Evolutionary conservation across 2,797 vertebrate species (phyloP), one percentile per base, ranked within the genome.

Genomic region (Etheostoma perlongum): DNA sequence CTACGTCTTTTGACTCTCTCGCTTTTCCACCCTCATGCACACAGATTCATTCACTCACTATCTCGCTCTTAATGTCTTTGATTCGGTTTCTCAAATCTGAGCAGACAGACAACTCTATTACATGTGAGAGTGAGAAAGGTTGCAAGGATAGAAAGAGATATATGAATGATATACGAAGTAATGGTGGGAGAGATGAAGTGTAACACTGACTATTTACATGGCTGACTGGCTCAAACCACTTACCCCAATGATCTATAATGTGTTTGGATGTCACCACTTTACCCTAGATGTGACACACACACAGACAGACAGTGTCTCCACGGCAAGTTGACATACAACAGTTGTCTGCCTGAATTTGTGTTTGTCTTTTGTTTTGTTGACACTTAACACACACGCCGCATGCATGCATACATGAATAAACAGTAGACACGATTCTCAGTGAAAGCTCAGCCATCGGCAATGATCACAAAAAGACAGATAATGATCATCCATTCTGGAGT

Each of bases 221-320:
- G 81, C 55, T 86, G 77, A 64, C 75, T 81, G 73, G 48, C 69
- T 86, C 53, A 63, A 65, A 72, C 73, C 55, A 78, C 79, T 87
- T 84, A 81, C 53, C 61, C 62, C 77, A 67, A 36, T 88, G 84
- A 91, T 88, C 74, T 85, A 85, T 75, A 79, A 76, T 68, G 58
- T 68, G 53, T 70, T 82, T 69, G 30, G 62, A 55, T 87, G 42
- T 67, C 18, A 61, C 19, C 42, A 59, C 40, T 36, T 61, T 47
- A 33, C 74, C 18, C 69, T 48, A 5, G 30, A 81, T 70, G 40
- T 67, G 54, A 80, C n/a, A n/a, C n/a, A n/a, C 54, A 48, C 58
- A 44, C 21, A 48, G 48, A 55, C 15, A 36, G 5, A 55, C 14
- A 27, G n/a, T 2, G 8, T 23, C 58, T 49, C 2, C 16, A 6